Base-by-base conservation (phyloP, 2,113 vertebrate species). In the Chroicocephalus ridibundus region DNA sequence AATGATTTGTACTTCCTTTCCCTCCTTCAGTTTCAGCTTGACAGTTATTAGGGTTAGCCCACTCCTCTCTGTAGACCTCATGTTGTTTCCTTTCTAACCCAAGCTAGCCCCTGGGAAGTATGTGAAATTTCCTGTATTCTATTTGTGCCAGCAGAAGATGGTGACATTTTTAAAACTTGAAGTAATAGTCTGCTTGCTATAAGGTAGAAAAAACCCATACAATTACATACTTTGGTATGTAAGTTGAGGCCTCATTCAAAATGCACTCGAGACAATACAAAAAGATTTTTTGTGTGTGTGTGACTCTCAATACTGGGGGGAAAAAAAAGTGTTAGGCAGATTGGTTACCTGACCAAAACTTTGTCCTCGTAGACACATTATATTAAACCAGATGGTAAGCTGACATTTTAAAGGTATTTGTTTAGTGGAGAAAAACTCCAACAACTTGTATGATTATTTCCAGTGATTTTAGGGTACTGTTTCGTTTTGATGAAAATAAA, bases 301-400 rank as follows among this genome's bases (percentile, higher is more conserved):
- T 18, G 11, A 36, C 42, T 79, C 2, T 1, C 11, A 70, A 27
- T 1, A 7, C 17, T 42, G 34, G 13, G 13, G 26, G 5, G 4
- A 21, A 52, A 72, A 72, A 74, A 24, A 46, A 32, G 2, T 29
- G 22, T 38, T 57, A 46, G 29, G 20, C 11, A 27, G 47, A 77
- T 55, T n/a, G 25, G 36, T 22, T 64, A 26, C 21, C 70, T 61
- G 40, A 36, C 17, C 16, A 44, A 32, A 51, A 15, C 16, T 52
- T 75, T 61, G 40, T 46, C 49, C 8, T 64, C 2, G 1, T n/a
- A 9, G 34, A 24, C 4, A 7, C 0, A 0, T 47, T 19, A 4
- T 31, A 5, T 64, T 58, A 34, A 81, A 60, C n/a, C 32, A 51
- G 38, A 34, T 12, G 64, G 29, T 4, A 74, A 77, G 7, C 8